These are phyloP conservation scores for Tiphia femorata DNA, from an alignment of 2,888 invertebrate genomes.

Conservation along the genomic window DNA sequence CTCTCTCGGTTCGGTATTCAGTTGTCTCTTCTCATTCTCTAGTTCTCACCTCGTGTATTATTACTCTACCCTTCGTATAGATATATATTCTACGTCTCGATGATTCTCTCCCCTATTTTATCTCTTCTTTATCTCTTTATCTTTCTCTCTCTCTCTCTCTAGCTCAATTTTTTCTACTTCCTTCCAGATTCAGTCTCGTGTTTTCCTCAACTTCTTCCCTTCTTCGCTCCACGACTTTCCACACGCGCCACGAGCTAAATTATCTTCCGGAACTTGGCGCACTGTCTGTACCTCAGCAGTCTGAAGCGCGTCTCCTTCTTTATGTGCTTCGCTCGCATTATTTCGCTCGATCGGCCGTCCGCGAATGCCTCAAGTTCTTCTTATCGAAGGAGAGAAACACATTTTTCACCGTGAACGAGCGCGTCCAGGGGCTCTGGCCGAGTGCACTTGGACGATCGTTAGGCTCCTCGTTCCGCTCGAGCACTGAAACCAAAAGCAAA, in stretches of 20 bases:
- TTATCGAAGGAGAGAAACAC: slow-evolving; percentile 12
- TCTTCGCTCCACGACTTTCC: background rate
- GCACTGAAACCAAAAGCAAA: background rate
- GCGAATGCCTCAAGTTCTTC: slow-evolving; percentile 6
- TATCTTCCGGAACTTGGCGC: slow-evolving; percentile 54
- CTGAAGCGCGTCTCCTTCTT: slow-evolving; percentile 52
- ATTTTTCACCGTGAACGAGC: slow-evolving; percentile 5
- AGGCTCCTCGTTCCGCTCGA: too few species aligned
- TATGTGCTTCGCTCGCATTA: slow-evolving; percentile 54
- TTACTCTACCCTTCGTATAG: too few species aligned
- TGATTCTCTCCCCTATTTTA: background rate
- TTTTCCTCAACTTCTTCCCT: background rate
- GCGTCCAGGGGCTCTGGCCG: background rate
- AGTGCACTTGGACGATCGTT: background rate
- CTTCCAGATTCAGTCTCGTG: too few species aligned
- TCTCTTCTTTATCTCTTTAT: background rate
- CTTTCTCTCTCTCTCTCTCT: background rate
- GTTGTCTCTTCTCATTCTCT: too few species aligned
- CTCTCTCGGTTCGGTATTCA: too few species aligned
- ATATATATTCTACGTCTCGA: too few species aligned
- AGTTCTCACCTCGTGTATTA: too few species aligned
- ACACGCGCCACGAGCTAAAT: slow-evolving; percentile 31
- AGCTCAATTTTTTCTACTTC: too few species aligned
- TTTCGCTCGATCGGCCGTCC: slow-evolving; percentile 22
- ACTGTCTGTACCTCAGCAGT: slow-evolving; percentile 54